Percentiles rank a stretch among this genome's conserved stretches.
Conservation (phyloP, 2,888 invertebrate species). For the Diaphora mendica region DNA sequence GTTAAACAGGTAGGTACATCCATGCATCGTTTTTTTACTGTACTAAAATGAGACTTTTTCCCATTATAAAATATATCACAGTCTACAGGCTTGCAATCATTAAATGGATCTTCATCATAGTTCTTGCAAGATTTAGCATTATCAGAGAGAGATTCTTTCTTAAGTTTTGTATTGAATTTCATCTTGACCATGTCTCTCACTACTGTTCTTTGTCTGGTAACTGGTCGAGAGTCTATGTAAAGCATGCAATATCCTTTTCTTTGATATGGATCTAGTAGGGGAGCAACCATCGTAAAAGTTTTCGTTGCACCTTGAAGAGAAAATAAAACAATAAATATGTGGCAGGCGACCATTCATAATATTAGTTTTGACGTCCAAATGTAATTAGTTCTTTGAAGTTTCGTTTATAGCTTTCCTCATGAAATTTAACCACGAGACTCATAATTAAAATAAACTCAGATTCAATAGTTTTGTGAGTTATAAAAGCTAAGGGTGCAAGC, state of each 20-base stretch:
- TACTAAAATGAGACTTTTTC: constrained; percentile 61
- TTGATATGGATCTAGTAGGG: constrained; percentile 65
- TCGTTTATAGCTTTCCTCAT: neutral
- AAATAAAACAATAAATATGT: constrained; percentile 6
- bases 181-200: constrained; percentile 67
- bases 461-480: neutral
- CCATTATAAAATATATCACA: constrained; percentile 76
- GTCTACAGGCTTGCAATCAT: constrained; percentile 72
- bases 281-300: constrained; percentile 67
- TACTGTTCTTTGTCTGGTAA: constrained; percentile 49
- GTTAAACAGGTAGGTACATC: constrained; percentile 59
- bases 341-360: neutral
- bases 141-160: constrained; percentile 37
- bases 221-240: constrained; percentile 66
- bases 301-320: constrained; percentile 58
- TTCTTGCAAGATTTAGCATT: constrained; percentile 57
- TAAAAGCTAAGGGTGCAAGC: neutral
- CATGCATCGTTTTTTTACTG: constrained; percentile 59
- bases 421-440: neutral
- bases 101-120: constrained; percentile 71
- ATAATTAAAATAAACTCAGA: neutral
- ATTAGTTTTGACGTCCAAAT: too few species aligned
- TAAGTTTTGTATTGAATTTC: constrained; percentile 68
- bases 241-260: constrained; percentile 70
- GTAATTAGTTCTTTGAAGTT: neutral